Conservation (phyloP, 2,888 invertebrate genomes). For the Xestobium rufovillosum region DNA sequence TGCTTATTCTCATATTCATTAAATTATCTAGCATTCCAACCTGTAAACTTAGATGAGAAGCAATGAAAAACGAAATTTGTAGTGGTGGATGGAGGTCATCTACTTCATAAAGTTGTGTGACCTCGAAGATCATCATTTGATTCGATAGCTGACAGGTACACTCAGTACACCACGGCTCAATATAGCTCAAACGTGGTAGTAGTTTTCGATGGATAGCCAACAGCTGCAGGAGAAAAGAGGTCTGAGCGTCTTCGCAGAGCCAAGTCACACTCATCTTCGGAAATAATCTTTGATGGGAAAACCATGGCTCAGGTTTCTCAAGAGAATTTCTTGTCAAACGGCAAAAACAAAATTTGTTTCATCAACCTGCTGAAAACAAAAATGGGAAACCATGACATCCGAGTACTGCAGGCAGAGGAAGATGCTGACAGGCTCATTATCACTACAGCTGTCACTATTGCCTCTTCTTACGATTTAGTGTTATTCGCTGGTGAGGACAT, state of each 20-base stretch:
- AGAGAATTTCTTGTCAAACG: constrained; percentile 15
- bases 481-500: too few relatives aligned
- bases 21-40: too few relatives aligned
- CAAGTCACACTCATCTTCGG: constrained; percentile 12
- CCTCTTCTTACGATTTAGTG: too few relatives aligned
- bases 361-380: constrained; percentile 14
- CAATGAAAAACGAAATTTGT: too few relatives aligned
- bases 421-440: too few relatives aligned
- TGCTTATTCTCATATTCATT: too few relatives aligned
- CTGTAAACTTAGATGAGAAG: too few relatives aligned
- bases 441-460: too few relatives aligned
- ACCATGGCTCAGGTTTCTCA: constrained; percentile 11
- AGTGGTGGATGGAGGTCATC: too few relatives aligned
- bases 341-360: constrained; percentile 15
- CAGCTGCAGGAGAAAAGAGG: constrained; percentile 14
- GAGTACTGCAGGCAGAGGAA: too few relatives aligned
- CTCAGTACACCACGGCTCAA: constrained; percentile 5
- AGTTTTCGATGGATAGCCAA: constrained; percentile 13
- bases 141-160: too few relatives aligned
- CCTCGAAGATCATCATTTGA: constrained; percentile 9
- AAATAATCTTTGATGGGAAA: constrained; percentile 13
- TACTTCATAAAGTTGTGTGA: constrained; percentile 7
- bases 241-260: constrained; percentile 17
- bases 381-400: too few relatives aligned
- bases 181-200: constrained; percentile 15